Evolutionary conservation across 2,797 vertebrate genomes (phyloP), one percentile per base, ranked within the genome.

Genomic region (Anas acuta): DNA sequence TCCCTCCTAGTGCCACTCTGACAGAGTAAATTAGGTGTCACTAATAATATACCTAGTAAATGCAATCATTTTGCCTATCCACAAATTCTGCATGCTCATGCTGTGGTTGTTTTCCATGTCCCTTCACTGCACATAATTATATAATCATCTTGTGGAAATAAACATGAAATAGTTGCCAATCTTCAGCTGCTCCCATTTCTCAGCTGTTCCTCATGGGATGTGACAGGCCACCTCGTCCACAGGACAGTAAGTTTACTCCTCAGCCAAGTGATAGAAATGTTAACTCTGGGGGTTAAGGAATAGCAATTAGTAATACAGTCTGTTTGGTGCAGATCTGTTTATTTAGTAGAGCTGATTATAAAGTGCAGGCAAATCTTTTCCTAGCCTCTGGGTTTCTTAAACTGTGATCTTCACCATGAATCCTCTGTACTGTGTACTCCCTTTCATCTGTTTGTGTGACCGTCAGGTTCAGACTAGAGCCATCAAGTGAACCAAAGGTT

Each of bases 21-120:
- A 92, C 69, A 94, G 90, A 65, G 37, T 76, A 79, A 95, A 92
- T 95, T 79, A 95, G 69, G 53, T 85, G 86, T 91, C 43, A 82
- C n/a, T 93, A 92, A 84, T 80, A 89, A 89, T 81, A 94, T 39
- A 72, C 32, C 85, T 88, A 47, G 81, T 79, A 92, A 87, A 86
- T 84, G n/a, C 51, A 86, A 2, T 64, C 8, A 11, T 89, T 92
- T 82, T 72, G 21, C 81, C 72, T 49, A 37, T 62, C 67, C 35
- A 57, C 77, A 79, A 93, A 74, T 67, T 71, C 60, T 94, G 51
- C 51, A n/a, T 75, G 69, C 78, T 83, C 75, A 72, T 78, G 30
- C 65, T 78, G 39, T 47, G 62, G 33, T 78, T 89, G 51, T 84
- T 92, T 90, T 75, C 37, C 37, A 3, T 49, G 69, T 71, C 72